Conservation (phyloP, 1,140 invertebrate genomes). For the Drosophila lowei region DNA sequence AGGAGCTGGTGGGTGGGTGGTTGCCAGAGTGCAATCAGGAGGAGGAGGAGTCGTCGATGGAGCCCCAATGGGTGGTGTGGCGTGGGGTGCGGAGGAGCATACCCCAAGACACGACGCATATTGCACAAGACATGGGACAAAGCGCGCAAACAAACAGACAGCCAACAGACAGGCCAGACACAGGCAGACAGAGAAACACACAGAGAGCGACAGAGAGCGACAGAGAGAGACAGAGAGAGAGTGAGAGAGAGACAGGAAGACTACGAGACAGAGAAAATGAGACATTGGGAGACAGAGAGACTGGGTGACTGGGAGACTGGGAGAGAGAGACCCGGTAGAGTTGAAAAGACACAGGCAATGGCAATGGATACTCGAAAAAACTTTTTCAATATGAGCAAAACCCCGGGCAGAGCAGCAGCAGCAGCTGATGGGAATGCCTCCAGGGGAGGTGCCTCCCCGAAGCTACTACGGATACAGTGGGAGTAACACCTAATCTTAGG, state of each 20-base stretch:
- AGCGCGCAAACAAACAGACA: conserved; percentile 58
- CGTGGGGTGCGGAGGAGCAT: background rate
- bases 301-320: background rate
- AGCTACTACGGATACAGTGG: conserved; percentile 22
- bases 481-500: background rate
- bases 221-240: conserved; percentile 3
- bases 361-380: conserved; percentile 68
- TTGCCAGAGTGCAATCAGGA: background rate
- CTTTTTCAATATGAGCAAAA: conserved; percentile 71
- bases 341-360: conserved; percentile 27
- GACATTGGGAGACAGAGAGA: background rate
- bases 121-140: conserved; percentile 68
- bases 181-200: conserved; percentile 19
- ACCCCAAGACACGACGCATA: conserved; percentile 66
- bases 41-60: background rate
- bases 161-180: conserved; percentile 48
- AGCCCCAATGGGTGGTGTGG: conserved; percentile 6
- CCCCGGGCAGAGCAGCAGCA: conserved; percentile 2
- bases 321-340: conserved; percentile 12
- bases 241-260: background rate
- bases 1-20: too few relatives aligned
- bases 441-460: background rate
- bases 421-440: background rate
- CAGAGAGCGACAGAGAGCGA: background rate
- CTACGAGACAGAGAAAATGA: background rate